Conservation (phyloP, 2,797 vertebrate genomes). For the Poeciliopsis infans region DNA sequence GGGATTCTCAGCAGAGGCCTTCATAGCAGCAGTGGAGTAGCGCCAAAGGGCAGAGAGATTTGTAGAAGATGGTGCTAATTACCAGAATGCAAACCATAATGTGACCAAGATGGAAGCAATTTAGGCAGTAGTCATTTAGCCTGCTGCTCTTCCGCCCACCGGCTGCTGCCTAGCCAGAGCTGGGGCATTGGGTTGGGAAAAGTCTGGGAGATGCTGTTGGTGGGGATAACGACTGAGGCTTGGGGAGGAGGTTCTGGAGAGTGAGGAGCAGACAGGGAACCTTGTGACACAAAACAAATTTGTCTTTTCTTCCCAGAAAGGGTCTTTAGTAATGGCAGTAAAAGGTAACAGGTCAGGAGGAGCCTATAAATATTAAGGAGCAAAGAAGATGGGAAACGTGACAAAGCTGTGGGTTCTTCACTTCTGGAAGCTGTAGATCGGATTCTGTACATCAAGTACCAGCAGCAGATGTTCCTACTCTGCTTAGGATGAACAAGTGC, state of each 20-base stretch:
- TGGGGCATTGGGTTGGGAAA: constrained; percentile 66
- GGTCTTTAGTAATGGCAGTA: background rate
- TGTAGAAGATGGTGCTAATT: constrained; percentile 91
- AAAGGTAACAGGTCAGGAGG: constrained; percentile 19
- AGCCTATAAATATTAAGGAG: constrained; percentile 19
- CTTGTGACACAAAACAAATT: constrained; percentile 37
- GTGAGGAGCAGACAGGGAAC: constrained; percentile 40
- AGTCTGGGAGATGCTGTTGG: constrained; percentile 63
- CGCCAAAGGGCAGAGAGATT: constrained; percentile 89
- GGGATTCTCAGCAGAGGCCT: constrained; percentile 71
- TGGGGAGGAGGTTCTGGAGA: constrained; percentile 18
- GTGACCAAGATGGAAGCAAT: constrained; percentile 91
- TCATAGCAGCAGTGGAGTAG: constrained; percentile 79
- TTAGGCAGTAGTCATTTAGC: constrained; percentile 88
- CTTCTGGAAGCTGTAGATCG: constrained; percentile 7
- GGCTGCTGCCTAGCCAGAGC: constrained; percentile 74
- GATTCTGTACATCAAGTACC: background rate
- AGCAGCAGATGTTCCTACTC: background rate
- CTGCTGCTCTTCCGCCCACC: constrained; percentile 87
- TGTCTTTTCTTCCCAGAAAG: constrained; percentile 29
- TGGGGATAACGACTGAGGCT: constrained; percentile 56
- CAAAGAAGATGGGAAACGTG: constrained; percentile 10
- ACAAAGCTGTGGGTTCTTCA: constrained; percentile 6
- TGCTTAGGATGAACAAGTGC: background rate
- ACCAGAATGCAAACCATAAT: constrained; percentile 88